Conservation (phyloP, 2,888 invertebrate species). For the Drosophila anomalata region DNA sequence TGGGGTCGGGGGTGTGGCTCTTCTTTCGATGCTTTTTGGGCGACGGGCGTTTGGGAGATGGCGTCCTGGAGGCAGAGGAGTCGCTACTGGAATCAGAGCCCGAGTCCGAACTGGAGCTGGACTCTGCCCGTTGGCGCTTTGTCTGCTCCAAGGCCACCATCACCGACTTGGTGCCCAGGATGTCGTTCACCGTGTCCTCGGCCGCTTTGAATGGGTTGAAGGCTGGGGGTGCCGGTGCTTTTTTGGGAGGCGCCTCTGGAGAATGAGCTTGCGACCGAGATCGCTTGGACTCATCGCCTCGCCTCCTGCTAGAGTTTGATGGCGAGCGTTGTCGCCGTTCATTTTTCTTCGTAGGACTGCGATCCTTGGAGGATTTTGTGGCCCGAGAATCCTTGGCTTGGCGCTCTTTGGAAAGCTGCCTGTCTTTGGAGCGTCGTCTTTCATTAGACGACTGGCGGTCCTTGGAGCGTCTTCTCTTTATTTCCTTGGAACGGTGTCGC, state of each 20-base stretch:
- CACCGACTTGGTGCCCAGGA: slow-evolving; percentile 66
- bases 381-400: slow-evolving; percentile 4
- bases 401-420: slow-evolving; percentile 53
- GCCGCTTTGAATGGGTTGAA: slow-evolving; percentile 77
- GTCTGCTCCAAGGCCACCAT: slow-evolving; percentile 65
- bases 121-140: slow-evolving; percentile 51
- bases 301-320: slow-evolving; percentile 9
- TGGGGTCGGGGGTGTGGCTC: slow-evolving; percentile 51
- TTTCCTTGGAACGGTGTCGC: slow-evolving; percentile 7
- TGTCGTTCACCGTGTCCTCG: slow-evolving; percentile 69
- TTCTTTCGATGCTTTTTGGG: slow-evolving; percentile 50
- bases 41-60: slow-evolving; percentile 43
- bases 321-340: slow-evolving; percentile 32
- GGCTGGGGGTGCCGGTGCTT: slow-evolving; percentile 38
- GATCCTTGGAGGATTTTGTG: slow-evolving; percentile 26
- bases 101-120: slow-evolving; percentile 57
- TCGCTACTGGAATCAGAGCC: slow-evolving; percentile 44
- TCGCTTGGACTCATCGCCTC: slow-evolving; percentile 41
- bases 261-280: slow-evolving; percentile 42
- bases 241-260: slow-evolving; percentile 44
- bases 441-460: slow-evolving; percentile 17
- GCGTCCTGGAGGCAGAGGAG: slow-evolving; percentile 36
- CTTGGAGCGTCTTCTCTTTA: slow-evolving; percentile 17
- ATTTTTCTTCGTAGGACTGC: slow-evolving; percentile 19
- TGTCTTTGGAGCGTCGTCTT: slow-evolving; percentile 26